phyloP scores from a whole-genome alignment of 2,797 vertebrate genomes.

The Microchirus variegatus region DNA sequence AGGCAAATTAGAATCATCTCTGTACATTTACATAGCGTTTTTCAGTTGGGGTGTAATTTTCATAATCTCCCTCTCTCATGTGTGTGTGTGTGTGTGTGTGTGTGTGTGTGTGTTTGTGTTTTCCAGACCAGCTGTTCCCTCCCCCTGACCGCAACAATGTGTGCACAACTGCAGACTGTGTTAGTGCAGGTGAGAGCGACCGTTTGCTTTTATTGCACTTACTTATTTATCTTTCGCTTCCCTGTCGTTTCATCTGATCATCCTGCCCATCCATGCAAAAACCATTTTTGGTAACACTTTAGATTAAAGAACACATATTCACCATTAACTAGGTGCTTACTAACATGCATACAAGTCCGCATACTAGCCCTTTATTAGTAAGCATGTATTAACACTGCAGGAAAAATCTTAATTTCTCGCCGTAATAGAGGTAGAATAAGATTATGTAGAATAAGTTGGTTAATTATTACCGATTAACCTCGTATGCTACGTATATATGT shows the following conservation, averaged over 20 bases:
- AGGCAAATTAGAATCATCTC: conserved; percentile 10
- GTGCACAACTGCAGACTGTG: conserved; percentile 90
- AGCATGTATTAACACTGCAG: too few relatives aligned
- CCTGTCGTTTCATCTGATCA: conserved; percentile 21
- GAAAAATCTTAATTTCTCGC: too few relatives aligned
- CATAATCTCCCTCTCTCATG: conserved; percentile 4
- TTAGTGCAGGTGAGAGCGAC: conserved; percentile 87
- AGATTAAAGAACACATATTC: too few relatives aligned
- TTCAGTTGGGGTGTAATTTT: conserved; percentile 7
- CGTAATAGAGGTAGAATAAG: too few relatives aligned
- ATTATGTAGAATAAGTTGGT: too few relatives aligned
- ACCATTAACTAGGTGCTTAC: too few relatives aligned
- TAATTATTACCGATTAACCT: too few relatives aligned
- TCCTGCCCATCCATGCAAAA: conserved; percentile 5
- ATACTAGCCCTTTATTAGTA: too few relatives aligned
- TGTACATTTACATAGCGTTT: conserved; percentile 11
- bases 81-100: conserved; percentile 16
- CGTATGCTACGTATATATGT: too few relatives aligned
- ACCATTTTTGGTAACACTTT: too few relatives aligned
- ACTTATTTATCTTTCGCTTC: conserved; percentile 1
- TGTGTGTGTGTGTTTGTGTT: neutral
- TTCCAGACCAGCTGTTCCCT: conserved; percentile 77
- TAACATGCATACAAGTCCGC: too few relatives aligned
- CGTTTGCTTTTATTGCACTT: neutral
- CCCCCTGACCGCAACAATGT: conserved; percentile 62